Base-by-base conservation (phyloP, 2,888 invertebrate genomes). In the Steinernema scapterisci region DNA sequence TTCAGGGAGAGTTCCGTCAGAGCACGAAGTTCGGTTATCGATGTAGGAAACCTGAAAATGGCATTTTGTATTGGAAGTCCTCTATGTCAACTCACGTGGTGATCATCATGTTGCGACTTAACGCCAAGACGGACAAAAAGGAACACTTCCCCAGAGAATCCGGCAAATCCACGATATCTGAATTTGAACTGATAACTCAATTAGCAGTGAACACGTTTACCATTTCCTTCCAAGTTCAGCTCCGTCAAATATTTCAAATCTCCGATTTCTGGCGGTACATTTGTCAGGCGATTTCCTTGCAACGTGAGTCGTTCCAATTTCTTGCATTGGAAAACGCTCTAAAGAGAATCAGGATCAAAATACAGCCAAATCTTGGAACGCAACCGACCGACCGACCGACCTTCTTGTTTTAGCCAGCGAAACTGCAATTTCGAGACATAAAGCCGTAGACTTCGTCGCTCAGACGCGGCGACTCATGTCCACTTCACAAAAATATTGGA, bases 211-310 rank as follows among this genome's bases (percentile, higher is more conserved):
- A 38, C 5, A 7, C 38, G 91, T 93, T 93, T 90, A 97, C 96
- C 97, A 92, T 99, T 97, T 91, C 95, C 92, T 85, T 96, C 96
- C 88, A 97, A 94, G 91, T 97, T 97, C 89, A 99, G 91, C 90
- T 99, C 97, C 82, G 95, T 95, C 88, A 99, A 92, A 90, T 95
- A 95, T 90, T 94, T 93, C 89, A 97, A 94, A 90, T 96, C 95
- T 89, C 95, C 95, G 88, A 99, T 95, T 88, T 97, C 97, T 79
- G 95, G 92, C 84, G 97, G 96, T 87, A 99, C 91, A 89, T 93
- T 92, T 88, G 93, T 92, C 88, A 99, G 95, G 91, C 97, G 97
- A 93, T 99, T 99, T 91, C 99, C 97, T 90, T 96, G 96, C 88
- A 97, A 91, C 84, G 95, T 95, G 89, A 99, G 91, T 90, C 95